phyloP scores from a whole-genome alignment of 2,113 vertebrate genomes.

The Sceloporus undulatus region DNA sequence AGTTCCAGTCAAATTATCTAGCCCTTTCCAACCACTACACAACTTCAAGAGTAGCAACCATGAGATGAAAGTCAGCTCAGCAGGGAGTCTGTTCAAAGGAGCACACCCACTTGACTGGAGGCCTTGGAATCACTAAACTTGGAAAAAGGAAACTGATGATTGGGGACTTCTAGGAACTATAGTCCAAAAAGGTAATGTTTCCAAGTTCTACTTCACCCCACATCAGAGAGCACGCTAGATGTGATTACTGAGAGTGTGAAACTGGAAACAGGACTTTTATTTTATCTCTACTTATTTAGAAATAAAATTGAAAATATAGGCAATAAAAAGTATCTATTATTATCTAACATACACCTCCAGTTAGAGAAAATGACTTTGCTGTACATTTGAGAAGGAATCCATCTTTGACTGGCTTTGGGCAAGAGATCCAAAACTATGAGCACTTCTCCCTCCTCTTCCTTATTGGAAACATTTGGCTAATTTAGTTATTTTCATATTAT shows the following conservation, averaged over 20 bases:
- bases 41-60: not conserved
- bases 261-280: not conserved
- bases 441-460: no score
- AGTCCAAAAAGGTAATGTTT: not conserved
- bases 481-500: no score
- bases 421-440: not conserved
- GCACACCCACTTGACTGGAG: not conserved
- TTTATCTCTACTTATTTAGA: not conserved
- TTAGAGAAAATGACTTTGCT: not conserved
- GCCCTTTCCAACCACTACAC: not conserved
- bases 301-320: not conserved
- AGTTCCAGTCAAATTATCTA: not conserved
- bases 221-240: not conserved
- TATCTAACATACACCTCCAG: not conserved
- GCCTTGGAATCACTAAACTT: not conserved
- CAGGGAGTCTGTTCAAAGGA: not conserved
- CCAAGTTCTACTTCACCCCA: not conserved
- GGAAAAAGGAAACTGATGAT: no score
- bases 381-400: not conserved
- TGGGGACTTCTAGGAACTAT: no score
- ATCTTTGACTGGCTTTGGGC: not conserved
- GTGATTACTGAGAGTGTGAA: not conserved
- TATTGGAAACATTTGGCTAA: not conserved
- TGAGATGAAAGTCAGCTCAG: not conserved
- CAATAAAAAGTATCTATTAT: not conserved